Evolutionary conservation across 2,888 invertebrate species (phyloP), one percentile per base, ranked within the genome.

Genomic region (Xanthia togata): DNA sequence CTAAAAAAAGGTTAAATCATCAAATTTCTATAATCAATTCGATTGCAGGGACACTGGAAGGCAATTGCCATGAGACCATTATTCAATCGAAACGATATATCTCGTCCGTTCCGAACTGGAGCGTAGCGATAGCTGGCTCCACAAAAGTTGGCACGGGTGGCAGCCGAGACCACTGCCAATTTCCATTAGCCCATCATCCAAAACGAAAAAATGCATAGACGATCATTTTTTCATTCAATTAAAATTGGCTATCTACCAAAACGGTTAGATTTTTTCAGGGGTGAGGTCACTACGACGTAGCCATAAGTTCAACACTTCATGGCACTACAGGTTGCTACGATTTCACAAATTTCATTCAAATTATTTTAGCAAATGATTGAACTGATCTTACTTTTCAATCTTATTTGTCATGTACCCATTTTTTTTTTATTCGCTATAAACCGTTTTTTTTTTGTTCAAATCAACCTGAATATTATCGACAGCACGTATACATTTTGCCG

Each of bases 171-270:
- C 95, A 95, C 93, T 96, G 96, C 96, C 96, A 96, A 96, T 96
- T 96, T 96, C 96, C 96, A 96, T 96, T 96, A 96, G 93, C 96
- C 94, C 95, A 96, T 96, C 96, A 96, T 94, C 94, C 96, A 96
- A 96, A 96, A 95, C 95, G 96, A 96, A 96, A 96, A 96, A 96
- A 95, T 94, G 96, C 95, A 96, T 94, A 95, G 95, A 95, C 95
- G 95, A 96, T 95, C 95, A 95, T 95, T 96, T 96, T 96, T 96
- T 96, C 93, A 96, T 96, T 96, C 96, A 96, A 96, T 96, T 96
- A 96, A 96, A 95, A 96, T 96, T 96, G 96, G 96, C 96, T 87
- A 89, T 92, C 91, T 92, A 96, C 95, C 94, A 94, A 94, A 94
- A 92, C 91, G 92, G 90, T 90, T 90, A 87, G 90, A 90, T 89